These are phyloP conservation scores for Muricea muricata DNA, from an alignment of 92 coral and sea anemone genomes.

Conservation along the genomic window DNA sequence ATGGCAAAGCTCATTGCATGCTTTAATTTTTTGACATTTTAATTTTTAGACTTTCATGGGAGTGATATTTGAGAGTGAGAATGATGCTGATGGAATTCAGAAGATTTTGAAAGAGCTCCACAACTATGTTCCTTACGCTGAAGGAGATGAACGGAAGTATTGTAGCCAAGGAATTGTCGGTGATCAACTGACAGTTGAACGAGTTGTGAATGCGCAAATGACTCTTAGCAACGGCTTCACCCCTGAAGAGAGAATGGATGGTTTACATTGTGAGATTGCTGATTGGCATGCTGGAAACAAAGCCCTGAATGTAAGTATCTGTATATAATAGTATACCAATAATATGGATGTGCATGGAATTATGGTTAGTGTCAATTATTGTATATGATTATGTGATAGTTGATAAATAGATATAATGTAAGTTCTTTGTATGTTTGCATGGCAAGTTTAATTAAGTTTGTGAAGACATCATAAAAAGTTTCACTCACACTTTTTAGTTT, in stretches of 20 bases:
- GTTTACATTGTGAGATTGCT: slow-evolving; percentile 66
- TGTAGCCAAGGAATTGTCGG: slow-evolving; percentile 65
- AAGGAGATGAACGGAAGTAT: slow-evolving; percentile 52
- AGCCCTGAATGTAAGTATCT: slow-evolving; percentile 56
- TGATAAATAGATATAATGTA: too few species aligned
- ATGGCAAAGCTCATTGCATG: too few species aligned
- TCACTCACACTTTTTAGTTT: too few species aligned
- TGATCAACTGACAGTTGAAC: slow-evolving; percentile 73
- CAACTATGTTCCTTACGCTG: slow-evolving; percentile 57
- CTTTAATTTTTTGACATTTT: neutral
- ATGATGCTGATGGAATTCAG: slow-evolving; percentile 72
- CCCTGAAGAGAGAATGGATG: slow-evolving; percentile 59
- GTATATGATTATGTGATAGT: too few species aligned
- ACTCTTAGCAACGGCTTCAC: slow-evolving; percentile 67
- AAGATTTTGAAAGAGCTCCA: slow-evolving; percentile 55
- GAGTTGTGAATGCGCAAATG: slow-evolving; percentile 66
- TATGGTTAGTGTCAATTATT: too few species aligned
- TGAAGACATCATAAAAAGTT: too few species aligned
- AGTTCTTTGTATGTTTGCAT: too few species aligned
- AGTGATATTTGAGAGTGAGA: slow-evolving; percentile 63
- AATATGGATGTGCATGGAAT: too few species aligned
- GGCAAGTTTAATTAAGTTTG: too few species aligned
- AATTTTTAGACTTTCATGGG: slow-evolving; percentile 66
- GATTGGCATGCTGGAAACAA: slow-evolving; percentile 75
- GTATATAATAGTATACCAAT: neutral